Percentiles rank a stretch among this genome's conserved stretches.
phyloP scores from a whole-genome alignment of 1,140 invertebrate genomes.

The Galleria mellonella region DNA sequence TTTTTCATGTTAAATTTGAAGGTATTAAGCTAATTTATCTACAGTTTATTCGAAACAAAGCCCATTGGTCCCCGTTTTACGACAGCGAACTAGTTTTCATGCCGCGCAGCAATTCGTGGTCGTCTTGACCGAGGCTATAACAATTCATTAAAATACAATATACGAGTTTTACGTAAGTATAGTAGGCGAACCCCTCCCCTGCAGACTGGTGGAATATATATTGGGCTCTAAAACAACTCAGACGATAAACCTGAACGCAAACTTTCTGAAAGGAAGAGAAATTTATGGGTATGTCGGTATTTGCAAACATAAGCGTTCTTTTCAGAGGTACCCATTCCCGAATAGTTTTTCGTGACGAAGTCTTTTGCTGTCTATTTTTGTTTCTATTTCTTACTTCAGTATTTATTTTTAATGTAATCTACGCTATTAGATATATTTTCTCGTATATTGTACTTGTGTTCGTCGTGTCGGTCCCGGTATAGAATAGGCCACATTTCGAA shows the following conservation, averaged over 20 bases:
- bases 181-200: background rate
- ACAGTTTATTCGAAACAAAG: constrained; percentile 18
- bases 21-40: constrained; percentile 22
- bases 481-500: too few relatives aligned
- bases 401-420: too few relatives aligned
- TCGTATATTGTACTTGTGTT: too few relatives aligned
- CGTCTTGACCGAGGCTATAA: constrained; percentile 47
- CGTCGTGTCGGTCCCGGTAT: too few relatives aligned
- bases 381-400: too few relatives aligned
- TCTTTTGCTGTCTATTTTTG: background rate
- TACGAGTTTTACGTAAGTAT: constrained; percentile 14
- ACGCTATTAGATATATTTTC: too few relatives aligned
- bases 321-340: background rate
- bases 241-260: constrained; percentile 3
- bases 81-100: constrained; percentile 40
- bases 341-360: background rate
- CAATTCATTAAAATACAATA: constrained; percentile 67
- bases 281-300: background rate
- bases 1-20: constrained; percentile 13
- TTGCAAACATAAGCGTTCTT: background rate
- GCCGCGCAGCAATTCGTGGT: constrained; percentile 30
- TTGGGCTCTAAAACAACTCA: background rate
- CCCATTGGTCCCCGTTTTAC: constrained; percentile 34
- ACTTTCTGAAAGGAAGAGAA: background rate
- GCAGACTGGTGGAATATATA: constrained; percentile 2